Evolutionary conservation across 2,113 vertebrate genomes (phyloP).

Genomic region (Mixornis gularis): DNA sequence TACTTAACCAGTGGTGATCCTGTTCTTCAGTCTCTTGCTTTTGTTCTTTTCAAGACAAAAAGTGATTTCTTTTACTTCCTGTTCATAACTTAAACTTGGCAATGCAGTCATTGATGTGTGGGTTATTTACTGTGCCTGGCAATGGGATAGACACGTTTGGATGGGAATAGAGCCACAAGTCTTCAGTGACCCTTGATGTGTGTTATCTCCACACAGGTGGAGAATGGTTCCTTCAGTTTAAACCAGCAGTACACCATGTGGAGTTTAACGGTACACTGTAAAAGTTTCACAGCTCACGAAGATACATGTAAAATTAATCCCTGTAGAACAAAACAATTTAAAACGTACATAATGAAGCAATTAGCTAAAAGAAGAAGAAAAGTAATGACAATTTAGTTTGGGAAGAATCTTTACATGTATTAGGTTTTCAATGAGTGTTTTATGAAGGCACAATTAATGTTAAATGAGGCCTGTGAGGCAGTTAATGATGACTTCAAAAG

Average conservation of each 20-base stretch:
- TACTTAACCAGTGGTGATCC: not conserved
- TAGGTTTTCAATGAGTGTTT: not conserved
- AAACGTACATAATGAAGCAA: constrained; percentile 61
- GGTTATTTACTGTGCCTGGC: not conserved
- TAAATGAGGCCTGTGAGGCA: not conserved
- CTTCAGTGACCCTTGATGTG: not conserved
- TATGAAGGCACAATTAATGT: constrained; percentile 13
- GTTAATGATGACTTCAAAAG: constrained; percentile 15
- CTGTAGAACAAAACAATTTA: constrained; percentile 51
- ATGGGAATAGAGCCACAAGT: not conserved
- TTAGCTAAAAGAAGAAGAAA: constrained; percentile 30
- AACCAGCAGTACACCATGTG: not conserved
- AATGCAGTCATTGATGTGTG: not conserved
- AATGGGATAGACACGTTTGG: not conserved
- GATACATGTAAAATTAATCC: constrained; percentile 61
- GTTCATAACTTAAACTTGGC: not conserved
- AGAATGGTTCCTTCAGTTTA: not conserved
- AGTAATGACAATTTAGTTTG: not conserved
- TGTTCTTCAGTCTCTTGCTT: not conserved
- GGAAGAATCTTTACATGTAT: not conserved
- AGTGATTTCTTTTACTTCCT: not conserved
- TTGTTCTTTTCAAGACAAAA: not conserved
- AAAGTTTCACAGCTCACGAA: constrained; percentile 45
- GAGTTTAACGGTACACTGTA: not conserved
- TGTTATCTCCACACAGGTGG: not conserved